Base-by-base conservation (phyloP, 2,888 invertebrate species). In the Macrophya annulata region DNA sequence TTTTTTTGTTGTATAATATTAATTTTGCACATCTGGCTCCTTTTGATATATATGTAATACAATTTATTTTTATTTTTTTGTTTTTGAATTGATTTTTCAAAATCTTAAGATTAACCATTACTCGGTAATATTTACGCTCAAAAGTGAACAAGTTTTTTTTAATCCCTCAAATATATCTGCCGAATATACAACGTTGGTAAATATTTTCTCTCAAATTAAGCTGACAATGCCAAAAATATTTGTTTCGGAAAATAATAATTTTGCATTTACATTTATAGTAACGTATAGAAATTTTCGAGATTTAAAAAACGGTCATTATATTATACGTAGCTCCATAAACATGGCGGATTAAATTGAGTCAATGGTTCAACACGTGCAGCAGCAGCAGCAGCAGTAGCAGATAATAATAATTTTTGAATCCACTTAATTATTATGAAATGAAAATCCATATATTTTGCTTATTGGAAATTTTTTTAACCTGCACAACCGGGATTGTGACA, bases 1-100 rank as follows among this genome's bases (percentile, higher is more conserved):
- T 21, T n/a, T 2, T 6, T 21, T 9, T 25, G 51, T 9, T 25
- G 51, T 25, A 31, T 31, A 31, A 77, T 77, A 51, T 55, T 55
- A 77, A 77, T 55, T 31, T 31, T 48, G 77, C n/a, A 77, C 77
- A 55, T 0, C 51, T 77, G 76, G n/a, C 31, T 31, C 31, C 31
- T 12, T 48, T 48, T 48, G 48, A 48, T 48, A 48, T 10, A n/a
- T n/a, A n/a, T n/a, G n/a, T n/a, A n/a, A n/a, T n/a, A 48, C 48
- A 12, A 1, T 48, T 48, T 48, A 1, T 48, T 48, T 48, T 4
- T 48, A 48, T 10, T 48, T 48, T 10, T 48, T 48, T 48, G 3
- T 48, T 48, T 48, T 4, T 48, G 12, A 3, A 3, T 5, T 10
- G 48, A 9, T 48, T 48, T 48, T 48, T 1, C 48, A 10, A 31